Evolutionary conservation across 2,888 invertebrate genomes (phyloP).

Genomic region (Agonum fuliginosum): DNA sequence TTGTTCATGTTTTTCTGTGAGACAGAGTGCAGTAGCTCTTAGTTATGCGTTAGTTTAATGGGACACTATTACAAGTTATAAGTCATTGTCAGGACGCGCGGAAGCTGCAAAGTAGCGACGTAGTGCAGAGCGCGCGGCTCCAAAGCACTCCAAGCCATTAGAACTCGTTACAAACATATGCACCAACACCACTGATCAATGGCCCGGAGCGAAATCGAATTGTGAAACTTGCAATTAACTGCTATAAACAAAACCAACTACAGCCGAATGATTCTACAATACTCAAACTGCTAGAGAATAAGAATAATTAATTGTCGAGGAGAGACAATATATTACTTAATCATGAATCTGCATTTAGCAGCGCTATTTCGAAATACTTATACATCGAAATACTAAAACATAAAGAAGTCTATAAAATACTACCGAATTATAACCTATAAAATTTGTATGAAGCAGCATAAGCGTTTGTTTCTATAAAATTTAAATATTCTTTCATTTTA

Average conservation of each 20-base stretch:
- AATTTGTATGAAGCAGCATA: too few relatives aligned
- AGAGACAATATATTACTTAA: background rate
- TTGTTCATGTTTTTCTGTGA: too few relatives aligned
- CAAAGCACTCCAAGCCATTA: slow-evolving; percentile 30
- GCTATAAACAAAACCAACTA: slow-evolving; percentile 47
- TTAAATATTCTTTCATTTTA: too few relatives aligned
- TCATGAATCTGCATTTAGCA: too few relatives aligned
- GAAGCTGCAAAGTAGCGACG: slow-evolving; percentile 40
- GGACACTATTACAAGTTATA: slow-evolving; percentile 28
- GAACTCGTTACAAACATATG: slow-evolving; percentile 42
- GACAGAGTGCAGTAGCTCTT: background rate
- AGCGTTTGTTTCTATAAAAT: too few relatives aligned
- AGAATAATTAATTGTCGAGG: background rate
- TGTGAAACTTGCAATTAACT: slow-evolving; percentile 59
- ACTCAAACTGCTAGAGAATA: background rate
- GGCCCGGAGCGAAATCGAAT: slow-evolving; percentile 50
- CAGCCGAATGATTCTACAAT: background rate
- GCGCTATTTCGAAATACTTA: too few relatives aligned
- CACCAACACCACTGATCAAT: slow-evolving; percentile 52
- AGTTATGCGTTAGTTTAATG: background rate
- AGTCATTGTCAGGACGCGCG: slow-evolving; percentile 27
- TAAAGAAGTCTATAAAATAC: too few relatives aligned
- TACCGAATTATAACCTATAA: too few relatives aligned
- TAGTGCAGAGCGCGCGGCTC: background rate
- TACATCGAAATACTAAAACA: too few relatives aligned